phyloP scores from a whole-genome alignment of 2,113 vertebrate genomes.

The Grammomys surdaster region DNA sequence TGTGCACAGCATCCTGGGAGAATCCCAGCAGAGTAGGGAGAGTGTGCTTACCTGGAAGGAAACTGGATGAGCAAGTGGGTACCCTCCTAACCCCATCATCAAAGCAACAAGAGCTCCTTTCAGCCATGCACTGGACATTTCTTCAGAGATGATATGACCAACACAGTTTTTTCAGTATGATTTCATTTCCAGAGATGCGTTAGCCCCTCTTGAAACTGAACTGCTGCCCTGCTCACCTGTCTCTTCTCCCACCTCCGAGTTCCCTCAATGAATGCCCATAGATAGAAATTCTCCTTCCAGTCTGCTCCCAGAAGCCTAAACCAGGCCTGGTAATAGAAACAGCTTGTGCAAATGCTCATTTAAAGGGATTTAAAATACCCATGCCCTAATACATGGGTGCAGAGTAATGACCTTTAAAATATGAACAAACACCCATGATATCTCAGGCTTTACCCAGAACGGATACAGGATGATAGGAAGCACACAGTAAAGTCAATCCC shows the following conservation, averaged over 20 bases:
- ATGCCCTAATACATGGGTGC: constrained; percentile 52
- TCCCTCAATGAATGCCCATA: neutral
- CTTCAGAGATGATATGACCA: neutral
- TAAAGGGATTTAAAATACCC: constrained; percentile 57
- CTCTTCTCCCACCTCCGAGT: constrained; percentile 8
- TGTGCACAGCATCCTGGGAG: neutral
- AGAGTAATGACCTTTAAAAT: constrained; percentile 46
- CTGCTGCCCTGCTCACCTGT: constrained; percentile 20
- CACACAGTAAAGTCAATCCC: neutral
- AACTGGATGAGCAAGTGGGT: neutral
- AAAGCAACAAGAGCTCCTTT: neutral
- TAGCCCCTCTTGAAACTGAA: constrained; percentile 25
- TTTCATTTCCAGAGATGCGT: constrained; percentile 37
- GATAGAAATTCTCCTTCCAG: constrained; percentile 47
- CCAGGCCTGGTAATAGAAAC: constrained; percentile 51
- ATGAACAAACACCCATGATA: neutral
- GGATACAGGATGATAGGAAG: neutral
- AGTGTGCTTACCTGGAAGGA: neutral
- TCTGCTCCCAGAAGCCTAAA: constrained; percentile 37
- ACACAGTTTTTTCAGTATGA: constrained; percentile 8
- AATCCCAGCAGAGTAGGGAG: neutral
- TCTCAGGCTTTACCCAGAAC: neutral
- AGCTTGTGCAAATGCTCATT: constrained; percentile 62
- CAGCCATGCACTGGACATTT: neutral
- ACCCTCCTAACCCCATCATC: too few species aligned